phyloP scores from a whole-genome alignment of 2,113 vertebrate species.

The Verasper variegatus region DNA sequence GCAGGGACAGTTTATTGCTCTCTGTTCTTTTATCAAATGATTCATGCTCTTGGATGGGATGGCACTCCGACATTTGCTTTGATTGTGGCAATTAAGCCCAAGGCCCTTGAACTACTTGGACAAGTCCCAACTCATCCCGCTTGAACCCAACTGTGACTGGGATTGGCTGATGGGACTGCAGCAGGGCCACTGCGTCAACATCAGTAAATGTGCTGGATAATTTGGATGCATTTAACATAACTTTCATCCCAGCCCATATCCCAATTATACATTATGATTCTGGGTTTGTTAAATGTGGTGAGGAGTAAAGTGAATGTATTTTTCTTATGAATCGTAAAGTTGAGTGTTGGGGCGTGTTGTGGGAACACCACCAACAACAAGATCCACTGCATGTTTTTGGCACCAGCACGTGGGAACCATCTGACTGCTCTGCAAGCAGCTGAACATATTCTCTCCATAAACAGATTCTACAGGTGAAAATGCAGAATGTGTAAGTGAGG shows the following conservation, averaged over 20 bases:
- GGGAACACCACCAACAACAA: constrained; percentile 16
- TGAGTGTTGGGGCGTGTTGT: constrained; percentile 3
- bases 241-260: background rate
- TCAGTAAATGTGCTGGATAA: background rate
- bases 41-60: constrained; percentile 62
- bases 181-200: constrained; percentile 1
- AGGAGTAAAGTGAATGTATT: background rate
- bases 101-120: constrained; percentile 43
- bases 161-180: background rate
- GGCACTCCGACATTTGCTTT: constrained; percentile 57
- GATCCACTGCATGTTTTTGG: constrained; percentile 11
- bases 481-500: too few species aligned
- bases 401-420: constrained; percentile 2
- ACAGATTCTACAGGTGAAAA: too few species aligned
- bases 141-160: constrained; percentile 22
- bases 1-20: constrained; percentile 53
- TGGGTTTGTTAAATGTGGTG: background rate
- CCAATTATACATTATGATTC: background rate
- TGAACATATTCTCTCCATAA: background rate
- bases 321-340: background rate
- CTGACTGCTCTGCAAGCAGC: background rate
- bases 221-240: background rate
- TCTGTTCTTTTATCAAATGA: constrained; percentile 59
- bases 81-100: constrained; percentile 68
- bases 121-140: constrained; percentile 41